A percentile compares a stretch with the other conserved stretches of the same genome.
Conservation (phyloP, 2,113 vertebrate species). For the Nothobranchius furzeri region DNA sequence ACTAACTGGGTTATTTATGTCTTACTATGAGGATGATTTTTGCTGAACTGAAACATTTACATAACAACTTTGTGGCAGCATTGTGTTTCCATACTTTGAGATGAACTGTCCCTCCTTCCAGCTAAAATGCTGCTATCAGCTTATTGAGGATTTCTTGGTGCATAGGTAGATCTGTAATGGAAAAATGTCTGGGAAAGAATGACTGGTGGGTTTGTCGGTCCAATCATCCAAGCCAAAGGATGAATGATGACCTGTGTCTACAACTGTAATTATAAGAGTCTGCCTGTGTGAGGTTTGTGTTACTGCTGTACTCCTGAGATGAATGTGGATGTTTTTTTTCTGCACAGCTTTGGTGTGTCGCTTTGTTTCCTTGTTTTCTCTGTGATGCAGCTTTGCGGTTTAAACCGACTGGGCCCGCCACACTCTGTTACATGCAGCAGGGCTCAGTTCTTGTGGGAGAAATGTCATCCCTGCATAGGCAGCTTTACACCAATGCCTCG, state of each 20-base stretch:
- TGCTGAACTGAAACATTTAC: too few species aligned
- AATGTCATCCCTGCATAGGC: slow-evolving; percentile 45
- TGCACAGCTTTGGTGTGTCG: slow-evolving; percentile 6
- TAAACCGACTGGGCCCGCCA: slow-evolving; percentile 65
- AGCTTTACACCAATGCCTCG: slow-evolving; percentile 43
- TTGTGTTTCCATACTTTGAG: neutral
- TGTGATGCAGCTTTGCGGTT: slow-evolving; percentile 42
- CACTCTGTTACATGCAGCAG: slow-evolving; percentile 49
- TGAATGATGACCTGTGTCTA: slow-evolving; percentile 1
- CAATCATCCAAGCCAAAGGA: slow-evolving; percentile 1
- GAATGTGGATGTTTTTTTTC: neutral
- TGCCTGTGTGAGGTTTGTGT: neutral
- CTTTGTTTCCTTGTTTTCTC: slow-evolving; percentile 31
- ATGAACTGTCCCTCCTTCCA: neutral
- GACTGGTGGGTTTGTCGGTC: neutral
- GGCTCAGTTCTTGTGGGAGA: slow-evolving; percentile 38
- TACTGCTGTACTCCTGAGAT: slow-evolving; percentile 1
- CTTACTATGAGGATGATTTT: too few species aligned
- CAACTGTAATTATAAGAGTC: neutral
- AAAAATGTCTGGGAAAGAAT: neutral
- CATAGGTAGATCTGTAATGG: neutral
- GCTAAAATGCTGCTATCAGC: neutral
- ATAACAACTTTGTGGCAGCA: too few species aligned
- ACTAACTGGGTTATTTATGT: too few species aligned
- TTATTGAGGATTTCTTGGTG: slow-evolving; percentile 12